Evolutionary conservation across 2,797 vertebrate genomes (phyloP).

Genomic region (Cheracebus regulus): DNA sequence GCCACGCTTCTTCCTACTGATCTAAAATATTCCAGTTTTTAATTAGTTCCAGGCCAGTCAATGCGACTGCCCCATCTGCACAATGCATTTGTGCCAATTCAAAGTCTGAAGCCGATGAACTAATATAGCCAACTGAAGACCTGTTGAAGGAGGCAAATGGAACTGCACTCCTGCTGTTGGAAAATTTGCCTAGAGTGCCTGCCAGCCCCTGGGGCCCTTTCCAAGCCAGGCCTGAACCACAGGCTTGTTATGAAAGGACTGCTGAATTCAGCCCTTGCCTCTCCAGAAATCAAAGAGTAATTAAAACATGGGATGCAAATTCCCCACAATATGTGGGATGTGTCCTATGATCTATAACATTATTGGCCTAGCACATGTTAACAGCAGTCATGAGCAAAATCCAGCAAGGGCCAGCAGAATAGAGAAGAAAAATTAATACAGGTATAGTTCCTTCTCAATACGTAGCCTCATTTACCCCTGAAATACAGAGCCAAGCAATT

Average conservation of each 20-base stretch:
- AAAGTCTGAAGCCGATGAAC: slow-evolving; percentile 84
- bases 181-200: slow-evolving; percentile 66
- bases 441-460: neutral
- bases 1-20: slow-evolving; percentile 83
- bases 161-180: slow-evolving; percentile 70
- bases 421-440: neutral
- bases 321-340: no score
- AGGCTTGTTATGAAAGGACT: slow-evolving; percentile 7
- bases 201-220: slow-evolving; percentile 55
- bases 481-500: neutral
- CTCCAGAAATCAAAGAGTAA: neutral
- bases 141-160: slow-evolving; percentile 80
- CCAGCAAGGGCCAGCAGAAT: neutral
- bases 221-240: slow-evolving; percentile 23
- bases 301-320: neutral
- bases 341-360: neutral
- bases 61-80: slow-evolving; percentile 85
- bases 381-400: neutral
- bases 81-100: slow-evolving; percentile 82
- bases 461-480: neutral
- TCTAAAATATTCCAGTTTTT: slow-evolving; percentile 88
- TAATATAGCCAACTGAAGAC: slow-evolving; percentile 80
- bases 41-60: slow-evolving; percentile 86
- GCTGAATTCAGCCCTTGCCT: neutral
- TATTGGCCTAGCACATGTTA: neutral